Evolutionary conservation across 2,113 vertebrate species (phyloP), one percentile per base, ranked within the genome.

Genomic region (Monarcha castaneiventris): DNA sequence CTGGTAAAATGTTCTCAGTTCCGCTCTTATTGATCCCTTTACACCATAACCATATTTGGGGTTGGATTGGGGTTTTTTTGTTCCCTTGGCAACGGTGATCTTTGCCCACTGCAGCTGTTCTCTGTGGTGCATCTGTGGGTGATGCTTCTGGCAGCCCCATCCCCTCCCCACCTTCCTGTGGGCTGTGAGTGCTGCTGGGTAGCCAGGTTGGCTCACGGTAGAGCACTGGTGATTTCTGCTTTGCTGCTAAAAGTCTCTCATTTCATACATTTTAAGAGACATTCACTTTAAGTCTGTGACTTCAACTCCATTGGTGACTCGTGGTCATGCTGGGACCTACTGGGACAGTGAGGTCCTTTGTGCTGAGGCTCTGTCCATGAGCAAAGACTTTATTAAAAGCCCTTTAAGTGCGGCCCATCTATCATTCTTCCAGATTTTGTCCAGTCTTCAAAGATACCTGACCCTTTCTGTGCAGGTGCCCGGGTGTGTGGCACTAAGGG

Each of bases 81-180:
- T 83, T 92, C 67, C 79, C 67, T 73, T 80, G 75, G 75, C n/a
- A 85, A 69, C 1, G 0, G 6, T 21, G 72, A 69, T 85, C 62
- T 94, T 66, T 73, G 71, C 30, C 84, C 6, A 1, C 39, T 61
- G 76, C 72, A 73, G 21, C 72, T 92, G 63, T 89, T 19, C 32
- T 67, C 49, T 44, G 44, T 1, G 6, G 23, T 3, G 3, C 20
- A 23, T 33, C 62, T 55, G 48, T 0, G 0, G 23, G 71, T 4
- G 63, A 41, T 82, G 68, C 62, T 74, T 58, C 59, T 25, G 30
- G 48, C 61, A 78, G 64, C 33, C 49, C 19, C 23, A 4, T 74
- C 51, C 25, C 35, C 25, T 82, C 55, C 32, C 25, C 33, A 5
- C 37, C 39, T 55, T 93, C 20, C 7, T 43, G 37, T 71, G 75